phyloP scores from a whole-genome alignment of 2,888 invertebrate species.

The Leptinotarsa rubiginosa region DNA sequence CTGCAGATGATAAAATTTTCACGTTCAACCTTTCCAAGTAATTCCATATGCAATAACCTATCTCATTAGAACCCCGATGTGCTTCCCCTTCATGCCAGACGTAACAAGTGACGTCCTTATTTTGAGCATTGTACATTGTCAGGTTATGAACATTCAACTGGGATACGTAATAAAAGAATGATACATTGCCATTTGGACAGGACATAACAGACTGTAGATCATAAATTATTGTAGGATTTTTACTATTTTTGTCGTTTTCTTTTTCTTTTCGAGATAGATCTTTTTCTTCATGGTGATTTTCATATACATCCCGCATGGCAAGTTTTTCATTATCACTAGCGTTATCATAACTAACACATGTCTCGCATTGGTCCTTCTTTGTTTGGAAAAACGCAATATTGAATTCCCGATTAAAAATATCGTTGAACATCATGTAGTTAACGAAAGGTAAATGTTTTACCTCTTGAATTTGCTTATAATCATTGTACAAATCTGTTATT shows the following conservation, averaged over 20 bases:
- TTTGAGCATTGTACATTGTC: conserved; percentile 30
- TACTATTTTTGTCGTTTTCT: no score
- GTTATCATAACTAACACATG: conserved; percentile 43
- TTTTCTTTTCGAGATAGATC: conserved; percentile 12
- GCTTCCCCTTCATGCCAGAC: conserved; percentile 39
- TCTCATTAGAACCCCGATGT: conserved; percentile 33
- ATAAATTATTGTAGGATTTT: no score
- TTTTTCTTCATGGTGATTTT: conserved; percentile 24
- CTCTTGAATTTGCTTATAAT: conserved; percentile 48
- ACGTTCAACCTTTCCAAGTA: conserved; percentile 33
- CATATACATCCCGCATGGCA: conserved; percentile 3
- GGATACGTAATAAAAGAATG: conserved; percentile 36
- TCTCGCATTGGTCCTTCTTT: conserved; percentile 48
- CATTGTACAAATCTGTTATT: conserved; percentile 48
- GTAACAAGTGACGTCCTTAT: conserved; percentile 32
- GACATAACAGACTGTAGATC: no score
- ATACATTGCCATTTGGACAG: no score
- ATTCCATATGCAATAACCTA: conserved; percentile 34
- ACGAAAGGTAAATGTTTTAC: conserved; percentile 12
- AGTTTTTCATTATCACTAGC: conserved; percentile 26
- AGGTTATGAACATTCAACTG: conserved; percentile 42
- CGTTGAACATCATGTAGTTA: conserved; percentile 25
- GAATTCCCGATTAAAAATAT: conserved; percentile 32
- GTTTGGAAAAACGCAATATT: conserved; percentile 28
- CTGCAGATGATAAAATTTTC: conserved; percentile 18